Evolutionary conservation across 92 coral and sea anemone genomes (phyloP), one percentile per base, ranked within the genome.

Genomic region (Parazoanthus swiftii): DNA sequence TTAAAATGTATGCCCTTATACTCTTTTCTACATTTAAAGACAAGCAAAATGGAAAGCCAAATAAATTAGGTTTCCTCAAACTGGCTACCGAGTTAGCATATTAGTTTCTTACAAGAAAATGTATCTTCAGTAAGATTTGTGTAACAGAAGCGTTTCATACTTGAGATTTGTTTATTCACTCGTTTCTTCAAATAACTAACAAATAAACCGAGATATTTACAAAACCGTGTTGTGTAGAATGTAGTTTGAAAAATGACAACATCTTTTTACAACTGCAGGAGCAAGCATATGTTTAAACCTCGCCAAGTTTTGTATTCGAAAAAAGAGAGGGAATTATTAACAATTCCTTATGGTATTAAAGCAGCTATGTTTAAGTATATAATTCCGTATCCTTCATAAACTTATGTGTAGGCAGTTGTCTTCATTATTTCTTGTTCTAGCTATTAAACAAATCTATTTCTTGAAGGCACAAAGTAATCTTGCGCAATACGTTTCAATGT

Each of bases 91-190:
- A 21, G 70, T 20, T 18, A 63, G n/a, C 70, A 63, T 63, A 63
- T 63, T 63, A 63, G 25, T 1, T 25, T n/a, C 21, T 29, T 46
- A 23, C 81, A 79, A 79, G 15, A 10, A 48, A 3, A 58, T 11
- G 25, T 37, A 16, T 77, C 26, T 39, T 77, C 65, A 7, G 10
- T 54, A 38, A 26, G 8, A 3, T 68, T 25, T 6, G 48, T 6
- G 6, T 50, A 73, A n/a, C n/a, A 8, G 25, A 10, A 35, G 35
- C 20, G 21, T 71, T 71, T 50, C 11, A 13, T 56, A 71, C 37
- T 39, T 16, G 21, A 26, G 43, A 46, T 84, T 71, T 84, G 79
- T 72, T 84, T 84, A 70, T 29, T 37, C n/a, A 74, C 39, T 37
- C 46, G 25, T 14, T 46, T 48, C 76, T 68, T 70, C 79, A 84